phyloP scores from a whole-genome alignment of 1,140 invertebrate species.

The Probaryconus sp. region DNA sequence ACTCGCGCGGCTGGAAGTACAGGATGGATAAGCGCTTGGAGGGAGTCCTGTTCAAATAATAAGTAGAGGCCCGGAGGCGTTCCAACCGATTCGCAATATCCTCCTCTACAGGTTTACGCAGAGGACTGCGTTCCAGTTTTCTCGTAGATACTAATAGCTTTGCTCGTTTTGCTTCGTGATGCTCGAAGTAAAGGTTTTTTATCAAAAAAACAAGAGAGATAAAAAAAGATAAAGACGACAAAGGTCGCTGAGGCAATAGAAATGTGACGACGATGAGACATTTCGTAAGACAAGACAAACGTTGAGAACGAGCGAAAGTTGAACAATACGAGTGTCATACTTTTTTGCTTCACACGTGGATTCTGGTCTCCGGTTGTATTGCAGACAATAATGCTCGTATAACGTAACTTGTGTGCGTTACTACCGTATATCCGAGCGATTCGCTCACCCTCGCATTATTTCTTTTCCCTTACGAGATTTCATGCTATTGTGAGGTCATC shows the following conservation, averaged over 20 bases:
- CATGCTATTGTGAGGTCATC: constrained; percentile 69
- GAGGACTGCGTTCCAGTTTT: constrained; percentile 15
- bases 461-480: constrained; percentile 62
- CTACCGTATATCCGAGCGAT: constrained; percentile 30
- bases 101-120: constrained; percentile 23
- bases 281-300: constrained; percentile 41
- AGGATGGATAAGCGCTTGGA: constrained; percentile 60
- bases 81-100: constrained; percentile 69
- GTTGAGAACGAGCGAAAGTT: constrained; percentile 12
- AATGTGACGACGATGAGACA: constrained; percentile 31
- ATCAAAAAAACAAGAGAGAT: background rate
- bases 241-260: background rate
- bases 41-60: constrained; percentile 71
- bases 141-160: constrained; percentile 20
- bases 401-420: constrained; percentile 62
- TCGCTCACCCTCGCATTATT: constrained; percentile 51
- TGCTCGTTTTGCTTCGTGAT: background rate
- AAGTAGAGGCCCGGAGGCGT: constrained; percentile 68
- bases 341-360: constrained; percentile 40
- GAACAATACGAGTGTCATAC: constrained; percentile 47
- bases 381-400: constrained; percentile 49
- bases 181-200: constrained; percentile 4
- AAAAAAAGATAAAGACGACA: constrained; percentile 23
- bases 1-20: constrained; percentile 37
- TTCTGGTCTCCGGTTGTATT: constrained; percentile 17